Base-by-base conservation (phyloP, 2,888 invertebrate species). In the Eristalis pertinax region DNA sequence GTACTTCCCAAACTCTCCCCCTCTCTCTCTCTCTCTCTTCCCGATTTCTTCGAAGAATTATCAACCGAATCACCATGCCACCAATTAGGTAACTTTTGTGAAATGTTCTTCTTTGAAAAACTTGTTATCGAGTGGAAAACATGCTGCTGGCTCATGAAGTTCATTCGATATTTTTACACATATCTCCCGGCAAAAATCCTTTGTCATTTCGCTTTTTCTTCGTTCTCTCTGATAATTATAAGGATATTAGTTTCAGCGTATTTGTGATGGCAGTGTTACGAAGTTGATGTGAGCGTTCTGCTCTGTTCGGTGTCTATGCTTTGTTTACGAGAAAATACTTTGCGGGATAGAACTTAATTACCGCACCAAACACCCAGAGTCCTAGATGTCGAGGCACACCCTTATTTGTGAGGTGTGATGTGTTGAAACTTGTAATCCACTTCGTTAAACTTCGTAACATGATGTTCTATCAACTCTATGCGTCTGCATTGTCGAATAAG, bases 31-130 rank as follows among this genome's bases (percentile, higher is more conserved):
- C 32, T 8, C 32, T 32, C 32, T 32, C 32, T 32, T 1, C 5
- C 29, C 10, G 32, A 8, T 10, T 24, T 41, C 13, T 19, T 24
- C 19, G n/a, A 0, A 10, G 32, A 8, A 15, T 50, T 56, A 77
- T 65, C 73, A 63, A 64, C 58, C 63, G 24, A 74, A 69, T 38
- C 60, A 79, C 38, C 35, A 32, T 69, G 64, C 69, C 65, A 58
- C 35, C 84, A 79, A 79, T 79, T 75, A 65, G 64, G 72, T 70
- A 84, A 84, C 41, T 84, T 84, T 80, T 64, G n/a, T 67, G 32
- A 15, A 50, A 50, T 5, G 29, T 26, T 35, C 43, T 41, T 29
- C 60, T 81, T 64, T 32, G 15, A 15, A 69, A 74, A 79, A 84
- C 79, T 79, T 84, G 41, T 78, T 76, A 84, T 84, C 84, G 64